Conservation (phyloP, 1,140 invertebrate species). For the Sipha flava region DNA sequence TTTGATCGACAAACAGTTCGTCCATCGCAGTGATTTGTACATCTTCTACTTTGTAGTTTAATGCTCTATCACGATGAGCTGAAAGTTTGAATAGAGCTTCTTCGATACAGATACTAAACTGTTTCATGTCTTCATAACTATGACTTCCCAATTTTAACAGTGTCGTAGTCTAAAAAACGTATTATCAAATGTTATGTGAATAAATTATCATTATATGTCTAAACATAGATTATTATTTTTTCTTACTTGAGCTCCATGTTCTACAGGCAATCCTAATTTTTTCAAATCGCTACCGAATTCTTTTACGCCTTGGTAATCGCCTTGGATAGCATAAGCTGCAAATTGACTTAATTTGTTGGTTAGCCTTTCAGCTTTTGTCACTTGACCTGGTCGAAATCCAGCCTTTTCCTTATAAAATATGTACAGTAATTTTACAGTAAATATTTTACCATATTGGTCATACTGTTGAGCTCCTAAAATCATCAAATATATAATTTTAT, state of each 20-base stretch:
- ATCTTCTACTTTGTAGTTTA: slow-evolving; percentile 97
- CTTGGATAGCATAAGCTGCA: slow-evolving; percentile 86
- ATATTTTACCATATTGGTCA: slow-evolving; percentile 98
- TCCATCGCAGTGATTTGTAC: slow-evolving; percentile 93
- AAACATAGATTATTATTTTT: neutral
- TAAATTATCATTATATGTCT: neutral
- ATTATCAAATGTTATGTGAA: slow-evolving; percentile 29
- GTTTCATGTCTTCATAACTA: slow-evolving; percentile 79
- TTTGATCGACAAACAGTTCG: slow-evolving; percentile 90
- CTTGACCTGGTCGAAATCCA: slow-evolving; percentile 90
- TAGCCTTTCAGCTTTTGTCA: slow-evolving; percentile 84
- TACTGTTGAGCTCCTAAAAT: slow-evolving; percentile 81
- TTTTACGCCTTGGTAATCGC: slow-evolving; percentile 83
- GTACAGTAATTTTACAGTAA: slow-evolving; percentile 96
- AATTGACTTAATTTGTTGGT: slow-evolving; percentile 88
- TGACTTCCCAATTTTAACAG: slow-evolving; percentile 91
- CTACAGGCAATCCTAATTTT: slow-evolving; percentile 89
- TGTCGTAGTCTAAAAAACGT: slow-evolving; percentile 68
- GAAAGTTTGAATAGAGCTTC: slow-evolving; percentile 77
- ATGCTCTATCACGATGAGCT: slow-evolving; percentile 76
- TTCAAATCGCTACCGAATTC: slow-evolving; percentile 85
- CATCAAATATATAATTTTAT: neutral
- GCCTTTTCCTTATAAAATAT: slow-evolving; percentile 97
- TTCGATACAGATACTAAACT: slow-evolving; percentile 81
- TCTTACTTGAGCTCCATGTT: slow-evolving; percentile 86